Conservation (phyloP, 2,113 vertebrate species). For the Chroicocephalus ridibundus region DNA sequence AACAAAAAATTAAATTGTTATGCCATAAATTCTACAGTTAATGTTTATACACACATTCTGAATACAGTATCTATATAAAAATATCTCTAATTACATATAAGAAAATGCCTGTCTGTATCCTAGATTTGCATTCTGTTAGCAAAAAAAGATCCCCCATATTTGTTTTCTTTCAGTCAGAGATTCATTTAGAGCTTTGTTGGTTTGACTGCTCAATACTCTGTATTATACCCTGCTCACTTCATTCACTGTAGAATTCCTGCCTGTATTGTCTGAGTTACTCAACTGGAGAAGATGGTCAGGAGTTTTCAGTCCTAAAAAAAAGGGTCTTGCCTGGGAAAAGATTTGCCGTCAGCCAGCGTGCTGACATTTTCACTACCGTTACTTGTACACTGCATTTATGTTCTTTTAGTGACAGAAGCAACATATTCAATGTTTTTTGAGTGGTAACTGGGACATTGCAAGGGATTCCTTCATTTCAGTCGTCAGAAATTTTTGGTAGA, state of each 20-base stretch:
- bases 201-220: neutral
- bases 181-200: constrained; percentile 49
- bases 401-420: constrained; percentile 6
- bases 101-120: constrained; percentile 68
- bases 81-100: constrained; percentile 73
- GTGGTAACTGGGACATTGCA: neutral
- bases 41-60: constrained; percentile 72
- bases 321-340: neutral
- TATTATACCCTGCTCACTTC: neutral
- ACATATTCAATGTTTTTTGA: neutral
- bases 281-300: neutral
- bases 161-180: constrained; percentile 49
- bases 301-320: constrained; percentile 1
- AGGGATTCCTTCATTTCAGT: constrained; percentile 13
- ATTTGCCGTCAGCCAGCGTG: neutral
- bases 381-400: neutral
- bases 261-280: neutral
- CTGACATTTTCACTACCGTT: neutral
- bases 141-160: constrained; percentile 35
- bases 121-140: constrained; percentile 75
- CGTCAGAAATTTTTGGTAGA: neutral
- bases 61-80: constrained; percentile 76
- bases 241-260: neutral
- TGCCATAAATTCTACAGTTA: constrained; percentile 78
- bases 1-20: constrained; percentile 70